Evolutionary conservation across 1,140 invertebrate species (phyloP).

Genomic region (Latrodectus geometricus): DNA sequence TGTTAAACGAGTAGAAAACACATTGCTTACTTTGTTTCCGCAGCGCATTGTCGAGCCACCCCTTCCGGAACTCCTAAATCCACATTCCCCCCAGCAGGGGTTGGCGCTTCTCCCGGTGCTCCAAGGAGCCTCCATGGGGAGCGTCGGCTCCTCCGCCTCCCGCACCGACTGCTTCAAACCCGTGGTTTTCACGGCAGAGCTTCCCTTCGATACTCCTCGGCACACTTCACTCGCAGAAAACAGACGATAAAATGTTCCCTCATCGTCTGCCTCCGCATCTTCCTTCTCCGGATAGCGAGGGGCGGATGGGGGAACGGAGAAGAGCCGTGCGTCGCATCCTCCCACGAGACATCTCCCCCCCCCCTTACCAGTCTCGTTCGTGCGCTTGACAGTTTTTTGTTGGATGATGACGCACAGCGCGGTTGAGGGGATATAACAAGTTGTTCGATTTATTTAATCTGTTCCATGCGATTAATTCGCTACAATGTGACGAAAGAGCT

Average conservation of each 20-base stretch:
- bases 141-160: slow-evolving; percentile 7
- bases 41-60: not conserved
- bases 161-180: slow-evolving; percentile 1
- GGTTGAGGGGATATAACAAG: not conserved
- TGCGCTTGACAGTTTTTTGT: not conserved
- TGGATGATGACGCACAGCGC: not conserved
- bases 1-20: not conserved
- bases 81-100: not conserved
- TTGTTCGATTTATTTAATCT: not conserved
- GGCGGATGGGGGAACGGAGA: not conserved
- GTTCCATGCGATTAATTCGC: too few relatives aligned
- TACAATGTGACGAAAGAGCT: too few relatives aligned
- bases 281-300: too few relatives aligned
- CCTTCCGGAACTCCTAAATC: slow-evolving; percentile 5
- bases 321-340: not conserved
- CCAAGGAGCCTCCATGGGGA: slow-evolving; percentile 12
- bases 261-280: not conserved
- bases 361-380: too few relatives aligned
- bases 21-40: slow-evolving; percentile 2
- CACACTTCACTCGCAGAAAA: not conserved
- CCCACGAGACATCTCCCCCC: not conserved
- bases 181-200: slow-evolving; percentile 5
- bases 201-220: not conserved
- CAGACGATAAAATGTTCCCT: not conserved
- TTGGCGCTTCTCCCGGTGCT: not conserved